Conservation (phyloP, 2,797 vertebrate genomes). For the Hirundo rustica region DNA sequence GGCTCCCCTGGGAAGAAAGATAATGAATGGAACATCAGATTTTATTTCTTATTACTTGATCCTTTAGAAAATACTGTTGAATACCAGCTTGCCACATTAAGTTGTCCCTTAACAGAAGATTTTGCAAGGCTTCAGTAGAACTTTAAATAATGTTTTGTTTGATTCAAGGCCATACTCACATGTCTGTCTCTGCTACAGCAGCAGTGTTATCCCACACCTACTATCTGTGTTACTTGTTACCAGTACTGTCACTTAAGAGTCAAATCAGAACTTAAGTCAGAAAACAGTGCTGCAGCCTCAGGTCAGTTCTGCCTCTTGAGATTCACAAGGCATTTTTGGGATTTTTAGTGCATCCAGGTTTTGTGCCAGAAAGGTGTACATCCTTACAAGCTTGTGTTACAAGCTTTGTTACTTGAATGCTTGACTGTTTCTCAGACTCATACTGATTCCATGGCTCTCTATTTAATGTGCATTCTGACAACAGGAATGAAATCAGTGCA, state of each 20-base stretch:
- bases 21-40: not conserved
- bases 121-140: not conserved
- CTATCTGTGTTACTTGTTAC: not conserved
- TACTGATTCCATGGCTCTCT: not conserved
- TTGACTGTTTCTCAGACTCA: not conserved
- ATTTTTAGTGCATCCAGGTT: not conserved
- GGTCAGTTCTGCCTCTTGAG: conserved; percentile 26
- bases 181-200: not conserved
- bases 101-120: not conserved
- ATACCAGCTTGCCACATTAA: not conserved
- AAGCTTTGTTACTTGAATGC: conserved; percentile 22
- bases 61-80: not conserved
- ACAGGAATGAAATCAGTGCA: not conserved
- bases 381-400: not conserved
- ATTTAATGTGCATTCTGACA: conserved; percentile 17
- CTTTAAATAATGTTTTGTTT: not conserved
- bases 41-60: not conserved
- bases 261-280: conserved; percentile 6
- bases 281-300: conserved; percentile 4
- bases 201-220: not conserved
- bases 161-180: not conserved
- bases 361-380: not conserved
- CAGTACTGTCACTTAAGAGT: not conserved
- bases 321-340: not conserved
- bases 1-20: not conserved